Conservation (phyloP, 1,140 invertebrate genomes). For the Anastrepha ludens region DNA sequence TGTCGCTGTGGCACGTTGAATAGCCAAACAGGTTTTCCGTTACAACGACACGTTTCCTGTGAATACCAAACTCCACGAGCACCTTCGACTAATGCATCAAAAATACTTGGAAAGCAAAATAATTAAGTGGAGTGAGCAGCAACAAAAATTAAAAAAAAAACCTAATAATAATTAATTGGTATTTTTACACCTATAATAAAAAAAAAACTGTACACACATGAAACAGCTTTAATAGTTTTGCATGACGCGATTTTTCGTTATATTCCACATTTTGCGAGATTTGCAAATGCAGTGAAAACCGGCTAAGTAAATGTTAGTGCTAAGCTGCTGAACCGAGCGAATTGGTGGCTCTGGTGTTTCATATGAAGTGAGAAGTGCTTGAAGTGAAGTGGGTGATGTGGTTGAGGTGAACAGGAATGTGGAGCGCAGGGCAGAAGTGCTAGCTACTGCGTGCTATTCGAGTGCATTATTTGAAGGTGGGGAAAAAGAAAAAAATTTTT, state of each 20-base stretch:
- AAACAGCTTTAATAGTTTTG: background rate
- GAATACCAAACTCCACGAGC: background rate
- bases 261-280: background rate
- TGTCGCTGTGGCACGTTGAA: background rate
- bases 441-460: background rate
- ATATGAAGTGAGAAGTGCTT: slow-evolving; percentile 2
- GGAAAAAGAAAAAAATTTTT: background rate
- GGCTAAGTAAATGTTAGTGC: background rate
- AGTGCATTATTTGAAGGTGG: background rate
- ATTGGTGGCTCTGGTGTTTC: background rate
- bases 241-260: background rate
- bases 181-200: background rate
- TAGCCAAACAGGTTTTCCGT: background rate
- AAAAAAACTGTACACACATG: background rate
- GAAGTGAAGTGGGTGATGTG: background rate
- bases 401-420: no score
- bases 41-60: background rate
- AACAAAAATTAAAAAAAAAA: background rate
- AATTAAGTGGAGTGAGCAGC: background rate
- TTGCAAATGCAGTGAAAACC: background rate
- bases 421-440: background rate
- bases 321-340: background rate
- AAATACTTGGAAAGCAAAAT: background rate
- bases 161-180: background rate
- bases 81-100: background rate